A percentile compares a stretch with the other conserved stretches of the same genome.
These are phyloP conservation scores for Chroicocephalus ridibundus DNA, from an alignment of 2,113 vertebrate genomes.

Conservation along the genomic window DNA sequence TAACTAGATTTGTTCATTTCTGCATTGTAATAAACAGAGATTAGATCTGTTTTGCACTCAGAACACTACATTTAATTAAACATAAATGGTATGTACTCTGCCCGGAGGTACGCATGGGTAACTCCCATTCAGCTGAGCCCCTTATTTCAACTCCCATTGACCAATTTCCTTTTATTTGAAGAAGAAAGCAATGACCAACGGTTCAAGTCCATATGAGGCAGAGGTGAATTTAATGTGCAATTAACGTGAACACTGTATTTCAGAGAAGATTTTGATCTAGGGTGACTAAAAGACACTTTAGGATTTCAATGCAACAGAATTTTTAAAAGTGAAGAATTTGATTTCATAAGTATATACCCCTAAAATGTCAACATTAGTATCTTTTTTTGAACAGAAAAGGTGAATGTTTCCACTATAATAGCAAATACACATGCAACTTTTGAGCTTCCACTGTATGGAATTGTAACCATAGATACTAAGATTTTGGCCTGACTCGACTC, in stretches of 20 bases:
- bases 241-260: not conserved
- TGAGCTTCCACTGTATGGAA: not conserved
- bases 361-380: not conserved
- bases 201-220: not conserved
- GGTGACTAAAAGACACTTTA: not conserved
- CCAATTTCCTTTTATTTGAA: not conserved
- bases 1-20: not conserved
- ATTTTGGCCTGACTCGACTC: not conserved
- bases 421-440: not conserved
- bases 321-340: not conserved
- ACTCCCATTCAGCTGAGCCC: not conserved
- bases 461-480: not conserved
- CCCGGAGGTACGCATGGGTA: not conserved
- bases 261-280: not conserved
- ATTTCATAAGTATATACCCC: not conserved
- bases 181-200: not conserved
- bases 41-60: not conserved
- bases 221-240: not conserved
- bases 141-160: not conserved
- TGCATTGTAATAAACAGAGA: not conserved
- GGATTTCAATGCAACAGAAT: not conserved
- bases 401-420: not conserved
- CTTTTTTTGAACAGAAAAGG: not conserved
- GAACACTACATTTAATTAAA: constrained; percentile 34
- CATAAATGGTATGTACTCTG: not conserved